These are phyloP conservation scores for Plagodis dolabraria DNA, from an alignment of 2,888 invertebrate species.

Conservation along the genomic window DNA sequence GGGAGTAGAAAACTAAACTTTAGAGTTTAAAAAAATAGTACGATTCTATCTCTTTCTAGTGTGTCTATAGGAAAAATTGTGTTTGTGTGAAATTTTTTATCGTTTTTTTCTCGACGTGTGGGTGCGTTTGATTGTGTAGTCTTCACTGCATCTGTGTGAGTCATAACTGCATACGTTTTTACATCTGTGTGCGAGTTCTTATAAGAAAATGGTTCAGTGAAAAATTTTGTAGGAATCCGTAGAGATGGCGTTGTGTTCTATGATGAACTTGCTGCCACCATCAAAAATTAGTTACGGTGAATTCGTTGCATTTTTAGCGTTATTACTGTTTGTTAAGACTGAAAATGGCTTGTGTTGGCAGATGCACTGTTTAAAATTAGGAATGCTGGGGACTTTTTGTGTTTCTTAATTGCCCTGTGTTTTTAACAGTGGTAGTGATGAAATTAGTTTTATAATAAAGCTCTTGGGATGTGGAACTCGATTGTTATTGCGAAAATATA, in stretches of 20 bases:
- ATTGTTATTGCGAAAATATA: neutral
- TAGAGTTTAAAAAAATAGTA: slow-evolving; percentile 50
- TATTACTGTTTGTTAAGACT: slow-evolving; percentile 37
- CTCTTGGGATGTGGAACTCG: slow-evolving; percentile 20
- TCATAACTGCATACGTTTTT: slow-evolving; percentile 49
- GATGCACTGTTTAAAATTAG: slow-evolving; percentile 40
- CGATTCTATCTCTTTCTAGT: slow-evolving; percentile 51
- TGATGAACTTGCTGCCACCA: slow-evolving; percentile 56
- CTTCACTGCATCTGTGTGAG: slow-evolving; percentile 47
- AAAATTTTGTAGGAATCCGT: slow-evolving; percentile 78
- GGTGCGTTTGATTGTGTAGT: slow-evolving; percentile 80
- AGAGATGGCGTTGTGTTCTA: slow-evolving; percentile 81
- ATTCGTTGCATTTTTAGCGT: slow-evolving; percentile 39
- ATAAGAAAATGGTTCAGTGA: slow-evolving; percentile 82
- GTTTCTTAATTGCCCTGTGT: slow-evolving; percentile 40
- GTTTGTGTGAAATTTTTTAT: slow-evolving; percentile 79
- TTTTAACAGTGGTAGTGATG: slow-evolving; percentile 33
- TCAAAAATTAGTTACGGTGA: slow-evolving; percentile 65
- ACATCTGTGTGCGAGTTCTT: slow-evolving; percentile 71
- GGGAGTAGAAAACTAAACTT: slow-evolving; percentile 27
- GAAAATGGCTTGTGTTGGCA: slow-evolving; percentile 35
- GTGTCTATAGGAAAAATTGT: slow-evolving; percentile 48
- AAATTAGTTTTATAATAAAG: slow-evolving; percentile 33
- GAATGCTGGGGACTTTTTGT: slow-evolving; percentile 41
- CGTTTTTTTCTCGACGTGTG: slow-evolving; percentile 82